phyloP scores from a whole-genome alignment of 1,140 invertebrate genomes.

The Ylistrum balloti region DNA sequence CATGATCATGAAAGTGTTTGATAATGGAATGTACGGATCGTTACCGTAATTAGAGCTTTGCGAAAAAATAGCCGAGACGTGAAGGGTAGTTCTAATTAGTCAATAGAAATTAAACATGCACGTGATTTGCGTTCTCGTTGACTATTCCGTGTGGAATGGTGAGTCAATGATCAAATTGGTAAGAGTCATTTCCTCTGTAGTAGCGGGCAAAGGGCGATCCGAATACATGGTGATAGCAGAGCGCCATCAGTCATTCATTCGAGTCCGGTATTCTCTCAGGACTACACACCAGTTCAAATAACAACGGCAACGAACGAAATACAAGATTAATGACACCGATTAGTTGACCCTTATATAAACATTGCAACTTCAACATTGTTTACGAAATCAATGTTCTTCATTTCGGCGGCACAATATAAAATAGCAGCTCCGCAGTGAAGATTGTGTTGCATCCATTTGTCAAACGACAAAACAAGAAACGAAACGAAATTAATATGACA shows the following conservation, averaged over 20 bases:
- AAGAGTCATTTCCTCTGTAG: not conserved
- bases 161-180: not conserved
- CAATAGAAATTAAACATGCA: not conserved
- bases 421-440: slow-evolving; percentile 37
- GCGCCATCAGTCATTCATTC: not conserved
- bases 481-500: slow-evolving; percentile 40
- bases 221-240: not conserved
- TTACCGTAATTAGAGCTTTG: too few relatives aligned
- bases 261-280: not conserved
- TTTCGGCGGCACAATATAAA: slow-evolving; percentile 38
- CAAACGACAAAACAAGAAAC: slow-evolving; percentile 38
- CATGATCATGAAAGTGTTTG: too few relatives aligned
- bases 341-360: slow-evolving; percentile 39
- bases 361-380: slow-evolving; percentile 37
- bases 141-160: not conserved
- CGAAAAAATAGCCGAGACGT: too few relatives aligned
- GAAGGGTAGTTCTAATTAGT: not conserved
- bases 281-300: slow-evolving; percentile 32
- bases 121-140: not conserved
- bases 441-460: slow-evolving; percentile 38
- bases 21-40: too few relatives aligned
- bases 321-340: not conserved
- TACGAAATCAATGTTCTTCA: slow-evolving; percentile 39
- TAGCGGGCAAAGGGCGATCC: slow-evolving; percentile 21
- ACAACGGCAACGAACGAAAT: not conserved